phyloP scores from a whole-genome alignment of 2,113 vertebrate species.

The Lynx canadensis region DNA sequence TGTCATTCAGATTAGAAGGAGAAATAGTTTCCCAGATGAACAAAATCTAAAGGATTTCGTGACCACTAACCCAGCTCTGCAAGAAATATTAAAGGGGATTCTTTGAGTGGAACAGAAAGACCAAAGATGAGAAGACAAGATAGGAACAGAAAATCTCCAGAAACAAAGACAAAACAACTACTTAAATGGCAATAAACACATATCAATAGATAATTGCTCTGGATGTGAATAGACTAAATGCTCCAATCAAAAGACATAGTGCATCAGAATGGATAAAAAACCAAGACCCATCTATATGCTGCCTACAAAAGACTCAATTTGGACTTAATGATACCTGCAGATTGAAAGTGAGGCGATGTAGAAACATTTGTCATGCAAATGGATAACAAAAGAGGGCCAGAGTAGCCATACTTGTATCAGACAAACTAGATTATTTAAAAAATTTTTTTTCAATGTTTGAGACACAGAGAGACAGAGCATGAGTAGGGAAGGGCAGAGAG shows the following conservation, averaged over 20 bases:
- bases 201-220: not conserved
- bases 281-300: too few species aligned
- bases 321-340: too few species aligned
- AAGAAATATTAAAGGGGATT: not conserved
- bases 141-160: not conserved
- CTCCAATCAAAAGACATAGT: not conserved
- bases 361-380: too few species aligned
- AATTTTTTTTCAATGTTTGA: too few species aligned
- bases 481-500: too few species aligned
- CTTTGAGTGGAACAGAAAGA: not conserved
- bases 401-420: too few species aligned
- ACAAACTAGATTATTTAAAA: too few species aligned
- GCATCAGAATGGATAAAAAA: not conserved
- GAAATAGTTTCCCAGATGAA: not conserved
- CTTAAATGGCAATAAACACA: not conserved
- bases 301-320: too few species aligned
- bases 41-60: not conserved
- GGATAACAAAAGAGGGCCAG: too few species aligned
- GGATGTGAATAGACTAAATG: not conserved
- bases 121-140: not conserved
- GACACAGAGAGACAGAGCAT: too few species aligned
- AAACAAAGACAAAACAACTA: not conserved
- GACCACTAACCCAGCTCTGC: not conserved
- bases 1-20: not conserved
- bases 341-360: too few species aligned